Conservation (phyloP, 2,797 vertebrate species). For the Paedocypris micromegethes region DNA sequence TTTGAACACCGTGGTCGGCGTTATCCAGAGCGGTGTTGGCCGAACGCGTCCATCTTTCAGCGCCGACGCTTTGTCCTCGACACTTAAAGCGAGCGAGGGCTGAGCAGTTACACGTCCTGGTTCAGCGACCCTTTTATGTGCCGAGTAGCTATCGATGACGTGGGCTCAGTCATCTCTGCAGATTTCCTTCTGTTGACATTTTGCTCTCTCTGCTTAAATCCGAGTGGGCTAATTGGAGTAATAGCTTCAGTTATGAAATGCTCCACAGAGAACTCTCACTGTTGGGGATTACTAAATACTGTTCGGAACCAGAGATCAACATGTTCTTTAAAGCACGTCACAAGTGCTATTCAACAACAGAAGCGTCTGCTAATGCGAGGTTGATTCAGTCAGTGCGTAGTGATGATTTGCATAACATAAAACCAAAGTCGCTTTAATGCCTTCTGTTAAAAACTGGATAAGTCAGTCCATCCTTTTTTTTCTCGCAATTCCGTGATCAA, state of each 20-base stretch:
- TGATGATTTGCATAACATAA: conserved; percentile 8
- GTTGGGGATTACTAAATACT: conserved; percentile 11
- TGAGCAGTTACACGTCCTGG: conserved; percentile 11
- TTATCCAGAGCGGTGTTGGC: conserved; percentile 39
- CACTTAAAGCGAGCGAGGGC: conserved; percentile 32
- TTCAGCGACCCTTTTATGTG: conserved; percentile 33
- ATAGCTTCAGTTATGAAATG: conserved; percentile 40
- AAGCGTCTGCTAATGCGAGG: conserved; percentile 22
- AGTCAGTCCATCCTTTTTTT: too few species aligned
- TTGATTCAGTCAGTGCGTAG: conserved; percentile 20
- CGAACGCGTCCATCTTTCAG: conserved; percentile 13
- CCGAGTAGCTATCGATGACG: conserved; percentile 26
- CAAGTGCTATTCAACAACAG: conserved; percentile 31
- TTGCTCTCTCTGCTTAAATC: conserved; percentile 35
- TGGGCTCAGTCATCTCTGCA: conserved; percentile 30
- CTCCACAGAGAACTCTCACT: conserved; percentile 17
- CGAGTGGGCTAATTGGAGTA: conserved; percentile 40
- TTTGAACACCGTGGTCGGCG: conserved; percentile 54
- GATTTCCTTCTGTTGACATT: conserved; percentile 40
- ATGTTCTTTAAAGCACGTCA: conserved; percentile 16
- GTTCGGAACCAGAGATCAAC: conserved; percentile 11
- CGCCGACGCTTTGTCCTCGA: conserved; percentile 25
- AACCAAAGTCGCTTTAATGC: too few species aligned
- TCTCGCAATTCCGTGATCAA: too few species aligned
- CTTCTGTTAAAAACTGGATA: too few species aligned